These are phyloP conservation scores for Alosa alosa DNA, from an alignment of 2,113 vertebrate species.

Conservation along the genomic window DNA sequence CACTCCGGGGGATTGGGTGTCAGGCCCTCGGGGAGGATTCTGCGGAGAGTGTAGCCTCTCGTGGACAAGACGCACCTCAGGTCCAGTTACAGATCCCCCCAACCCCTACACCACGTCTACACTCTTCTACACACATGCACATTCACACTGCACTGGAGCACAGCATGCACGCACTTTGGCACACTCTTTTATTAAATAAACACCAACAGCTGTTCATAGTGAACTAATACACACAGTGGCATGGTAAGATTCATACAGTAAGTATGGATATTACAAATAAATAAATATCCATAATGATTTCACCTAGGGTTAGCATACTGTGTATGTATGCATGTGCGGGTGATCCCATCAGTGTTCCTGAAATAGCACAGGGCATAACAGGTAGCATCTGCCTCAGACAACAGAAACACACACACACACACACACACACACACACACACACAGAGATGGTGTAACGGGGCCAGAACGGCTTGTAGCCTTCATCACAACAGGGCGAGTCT, in stretches of 20 bases:
- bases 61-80: neutral
- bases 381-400: neutral
- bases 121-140: neutral
- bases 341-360: conserved; percentile 16
- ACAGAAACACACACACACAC: neutral
- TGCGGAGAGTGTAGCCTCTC: neutral
- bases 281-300: no score
- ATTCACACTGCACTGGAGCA: neutral
- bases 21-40: neutral
- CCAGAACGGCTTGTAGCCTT: conserved; percentile 16
- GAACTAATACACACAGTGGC: neutral
- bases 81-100: neutral
- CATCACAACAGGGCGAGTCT: no score
- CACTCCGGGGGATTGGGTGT: neutral
- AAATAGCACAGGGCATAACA: neutral
- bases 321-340: neutral
- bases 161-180: neutral
- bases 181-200: neutral
- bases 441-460: no score
- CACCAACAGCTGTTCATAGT: neutral
- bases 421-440: neutral
- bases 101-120: neutral
- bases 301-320: neutral
- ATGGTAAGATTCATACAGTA: no score
- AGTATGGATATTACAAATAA: no score